These are phyloP conservation scores for Hydrophis major DNA, from an alignment of 2,797 vertebrate genomes.

Conservation along the genomic window DNA sequence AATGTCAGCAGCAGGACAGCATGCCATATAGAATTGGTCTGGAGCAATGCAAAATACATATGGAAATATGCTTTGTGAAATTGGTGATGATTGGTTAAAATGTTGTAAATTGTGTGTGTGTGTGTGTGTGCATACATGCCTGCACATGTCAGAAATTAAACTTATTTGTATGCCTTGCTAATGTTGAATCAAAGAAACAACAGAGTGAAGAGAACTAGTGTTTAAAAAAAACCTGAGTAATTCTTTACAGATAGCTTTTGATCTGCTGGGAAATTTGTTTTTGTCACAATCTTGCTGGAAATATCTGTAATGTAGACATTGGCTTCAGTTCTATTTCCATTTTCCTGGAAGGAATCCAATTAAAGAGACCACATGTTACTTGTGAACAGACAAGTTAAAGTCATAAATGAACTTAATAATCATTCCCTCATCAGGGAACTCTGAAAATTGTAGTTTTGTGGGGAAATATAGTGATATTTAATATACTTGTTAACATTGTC, in stretches of 20 bases:
- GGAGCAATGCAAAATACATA: not conserved
- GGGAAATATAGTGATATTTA: not conserved
- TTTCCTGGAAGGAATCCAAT: not conserved
- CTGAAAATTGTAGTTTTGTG: not conserved
- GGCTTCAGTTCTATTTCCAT: not conserved
- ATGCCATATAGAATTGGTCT: not conserved
- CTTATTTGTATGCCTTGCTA: not conserved
- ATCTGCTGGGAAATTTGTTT: not conserved
- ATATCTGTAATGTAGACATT: not conserved
- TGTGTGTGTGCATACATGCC: not conserved
- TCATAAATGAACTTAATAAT: not conserved
- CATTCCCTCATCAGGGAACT: not conserved
- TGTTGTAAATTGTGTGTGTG: not conserved
- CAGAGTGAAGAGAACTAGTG: not conserved
- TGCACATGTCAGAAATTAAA: not conserved
- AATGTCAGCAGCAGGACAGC: too few species aligned
- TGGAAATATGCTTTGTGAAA: not conserved
- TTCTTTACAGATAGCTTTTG: not conserved
- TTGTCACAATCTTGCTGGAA: not conserved
- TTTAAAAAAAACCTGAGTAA: not conserved
- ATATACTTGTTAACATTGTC: not conserved
- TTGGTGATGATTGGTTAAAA: not conserved
- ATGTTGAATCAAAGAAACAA: not conserved
- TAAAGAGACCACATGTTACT: not conserved
- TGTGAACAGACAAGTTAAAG: not conserved